phyloP scores from a whole-genome alignment of 2,797 vertebrate genomes.

The Tragopan temminckii region DNA sequence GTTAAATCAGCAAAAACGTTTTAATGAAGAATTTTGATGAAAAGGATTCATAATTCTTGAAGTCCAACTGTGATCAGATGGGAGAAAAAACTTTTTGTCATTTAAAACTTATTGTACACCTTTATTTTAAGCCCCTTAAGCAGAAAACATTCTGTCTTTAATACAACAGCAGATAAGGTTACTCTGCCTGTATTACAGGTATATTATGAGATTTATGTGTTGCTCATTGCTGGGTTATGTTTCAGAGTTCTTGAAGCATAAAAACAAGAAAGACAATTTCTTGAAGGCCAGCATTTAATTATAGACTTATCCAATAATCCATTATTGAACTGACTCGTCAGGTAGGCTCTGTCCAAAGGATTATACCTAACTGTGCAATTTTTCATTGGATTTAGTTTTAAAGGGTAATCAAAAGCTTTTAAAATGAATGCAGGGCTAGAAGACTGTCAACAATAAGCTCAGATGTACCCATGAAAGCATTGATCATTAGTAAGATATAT shows the following conservation, averaged over 20 bases:
- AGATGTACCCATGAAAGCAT: not conserved
- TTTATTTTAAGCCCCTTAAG: not conserved
- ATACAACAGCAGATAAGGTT: constrained; percentile 22
- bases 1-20: not conserved
- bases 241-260: constrained; percentile 46
- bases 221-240: constrained; percentile 19
- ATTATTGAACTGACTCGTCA: constrained; percentile 23
- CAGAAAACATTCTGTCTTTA: constrained; percentile 24
- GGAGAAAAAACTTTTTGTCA: not conserved
- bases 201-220: constrained; percentile 38
- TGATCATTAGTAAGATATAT: not conserved
- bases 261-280: constrained; percentile 49
- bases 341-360: constrained; percentile 9
- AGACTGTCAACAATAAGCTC: not conserved
- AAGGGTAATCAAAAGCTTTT: constrained; percentile 7
- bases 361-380: constrained; percentile 39
- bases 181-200: constrained; percentile 12
- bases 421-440: constrained; percentile 11
- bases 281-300: constrained; percentile 28
- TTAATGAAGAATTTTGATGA: not conserved
- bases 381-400: constrained; percentile 55
- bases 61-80: not conserved
- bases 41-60: not conserved
- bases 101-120: constrained; percentile 19
- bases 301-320: constrained; percentile 52